These are phyloP conservation scores for Epicampocera succincta DNA, from an alignment of 2,888 invertebrate species.

Conservation along the genomic window DNA sequence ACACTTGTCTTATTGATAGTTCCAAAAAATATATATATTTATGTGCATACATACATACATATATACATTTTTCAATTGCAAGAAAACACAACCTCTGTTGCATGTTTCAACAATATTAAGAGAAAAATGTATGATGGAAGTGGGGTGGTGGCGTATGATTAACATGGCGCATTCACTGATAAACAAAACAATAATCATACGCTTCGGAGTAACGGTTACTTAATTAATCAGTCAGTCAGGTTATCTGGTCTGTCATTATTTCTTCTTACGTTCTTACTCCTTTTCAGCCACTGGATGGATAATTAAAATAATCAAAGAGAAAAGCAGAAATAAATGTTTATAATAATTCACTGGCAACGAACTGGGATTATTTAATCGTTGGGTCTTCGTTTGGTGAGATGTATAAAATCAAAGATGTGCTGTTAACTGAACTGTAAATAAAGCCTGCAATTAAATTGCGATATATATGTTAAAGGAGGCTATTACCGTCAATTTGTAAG, in stretches of 20 bases:
- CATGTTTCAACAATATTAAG: constrained; percentile 11
- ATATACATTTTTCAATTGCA: no score
- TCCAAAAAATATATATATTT: no score
- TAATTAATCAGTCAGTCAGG: background rate
- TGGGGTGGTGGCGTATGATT: constrained; percentile 37
- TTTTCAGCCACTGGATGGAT: no score
- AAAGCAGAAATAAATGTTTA: no score
- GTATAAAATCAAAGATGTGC: background rate
- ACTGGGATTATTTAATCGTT: constrained; percentile 14
- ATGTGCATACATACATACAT: no score
- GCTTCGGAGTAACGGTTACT: background rate
- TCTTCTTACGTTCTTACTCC: background rate
- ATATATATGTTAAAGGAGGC: background rate
- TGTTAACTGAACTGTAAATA: background rate
- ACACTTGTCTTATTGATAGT: no score
- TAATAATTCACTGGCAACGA: constrained; percentile 1
- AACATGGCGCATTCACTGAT: constrained; percentile 9
- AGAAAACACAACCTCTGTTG: no score
- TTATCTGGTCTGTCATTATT: background rate
- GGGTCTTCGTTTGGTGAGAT: background rate
- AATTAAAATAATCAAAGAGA: no score
- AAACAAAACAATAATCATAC: constrained; percentile 32
- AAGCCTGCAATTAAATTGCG: background rate
- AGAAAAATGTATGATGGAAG: background rate
- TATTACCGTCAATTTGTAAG: background rate